Evolutionary conservation across 2,797 vertebrate species (phyloP), one percentile per base, ranked within the genome.

Genomic region (Anguilla obscura): DNA sequence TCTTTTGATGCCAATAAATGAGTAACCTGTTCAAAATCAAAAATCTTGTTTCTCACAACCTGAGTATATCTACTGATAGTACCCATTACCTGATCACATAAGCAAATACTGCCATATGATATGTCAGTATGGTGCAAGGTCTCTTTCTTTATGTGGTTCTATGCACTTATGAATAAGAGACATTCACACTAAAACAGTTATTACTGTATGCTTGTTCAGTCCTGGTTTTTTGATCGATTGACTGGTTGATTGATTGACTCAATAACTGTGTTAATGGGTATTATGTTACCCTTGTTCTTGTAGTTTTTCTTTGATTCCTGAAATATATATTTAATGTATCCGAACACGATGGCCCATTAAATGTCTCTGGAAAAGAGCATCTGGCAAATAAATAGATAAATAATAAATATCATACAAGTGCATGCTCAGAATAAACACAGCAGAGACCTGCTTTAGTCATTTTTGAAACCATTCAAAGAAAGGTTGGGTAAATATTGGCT

Each of bases 361-460:
- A 33, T 79, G 14, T 45, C 74, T 76, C 79, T 24, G 45, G 79
- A 82, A 82, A 82, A 50, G 40, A 82, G 79, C 79, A 82, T 50
- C 79, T 82, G 40, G 5, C 24, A 48, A 82, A 82, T 82, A 10
- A 48, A 82, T 24, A 48, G 45, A 50, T 82, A 82, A 82, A 48
- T 48, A 82, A 45, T 80, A 45, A 40, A 82, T 82, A 82, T 21
- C 40, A 82, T 16, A 76, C 2, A 16, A 36, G 74, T 82, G 45
- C 18, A 45, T 9, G 10, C 79, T 24, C 18, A 48, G 76, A 48
- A 48, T 82, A 82, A 82, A 50, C 40, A 50, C 79, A 82, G 18
- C 45, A 82, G 40, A 50, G 79, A 48, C 18, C 18, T 82, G 45
- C 79, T 50, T 82, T 82, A 48, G 45, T 12, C 18, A 48, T 82